Evolutionary conservation across 2,797 vertebrate species (phyloP).

Genomic region (Manis javanica): DNA sequence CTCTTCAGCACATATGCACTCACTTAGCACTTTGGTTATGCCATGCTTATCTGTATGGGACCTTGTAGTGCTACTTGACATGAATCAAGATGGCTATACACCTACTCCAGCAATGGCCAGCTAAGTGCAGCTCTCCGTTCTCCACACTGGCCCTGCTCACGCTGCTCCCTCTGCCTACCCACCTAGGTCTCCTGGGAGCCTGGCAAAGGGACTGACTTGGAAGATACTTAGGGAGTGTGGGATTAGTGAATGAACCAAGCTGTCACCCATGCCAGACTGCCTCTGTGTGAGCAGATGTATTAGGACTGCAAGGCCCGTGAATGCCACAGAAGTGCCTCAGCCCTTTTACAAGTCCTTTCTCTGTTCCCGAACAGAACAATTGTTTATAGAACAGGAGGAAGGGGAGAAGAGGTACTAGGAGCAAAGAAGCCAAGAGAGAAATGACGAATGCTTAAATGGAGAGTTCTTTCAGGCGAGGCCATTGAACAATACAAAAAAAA

Average conservation of each 20-base stretch:
- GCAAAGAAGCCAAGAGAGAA: background rate
- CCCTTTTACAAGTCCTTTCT: background rate
- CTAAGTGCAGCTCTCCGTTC: background rate
- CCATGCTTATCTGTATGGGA: background rate
- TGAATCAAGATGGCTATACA: background rate
- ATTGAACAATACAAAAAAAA: background rate
- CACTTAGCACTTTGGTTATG: background rate
- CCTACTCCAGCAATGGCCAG: background rate
- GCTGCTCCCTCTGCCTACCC: background rate
- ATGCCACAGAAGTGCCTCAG: background rate
- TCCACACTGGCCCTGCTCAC: background rate
- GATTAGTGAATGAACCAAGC: background rate
- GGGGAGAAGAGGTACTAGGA: background rate
- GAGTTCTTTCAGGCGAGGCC: background rate
- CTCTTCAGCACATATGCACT: background rate
- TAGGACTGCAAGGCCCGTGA: background rate
- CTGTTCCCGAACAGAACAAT: background rate
- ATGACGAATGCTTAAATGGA: background rate
- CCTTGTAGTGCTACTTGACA: background rate
- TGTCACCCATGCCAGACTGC: background rate
- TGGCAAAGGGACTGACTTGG: background rate
- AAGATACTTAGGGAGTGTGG: background rate
- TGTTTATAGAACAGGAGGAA: background rate
- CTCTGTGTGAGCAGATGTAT: background rate
- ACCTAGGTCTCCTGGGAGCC: background rate